Evolutionary conservation across 2,797 vertebrate species (phyloP), one percentile per base, ranked within the genome.

Genomic region (Sternarchorhynchus goeldii): DNA sequence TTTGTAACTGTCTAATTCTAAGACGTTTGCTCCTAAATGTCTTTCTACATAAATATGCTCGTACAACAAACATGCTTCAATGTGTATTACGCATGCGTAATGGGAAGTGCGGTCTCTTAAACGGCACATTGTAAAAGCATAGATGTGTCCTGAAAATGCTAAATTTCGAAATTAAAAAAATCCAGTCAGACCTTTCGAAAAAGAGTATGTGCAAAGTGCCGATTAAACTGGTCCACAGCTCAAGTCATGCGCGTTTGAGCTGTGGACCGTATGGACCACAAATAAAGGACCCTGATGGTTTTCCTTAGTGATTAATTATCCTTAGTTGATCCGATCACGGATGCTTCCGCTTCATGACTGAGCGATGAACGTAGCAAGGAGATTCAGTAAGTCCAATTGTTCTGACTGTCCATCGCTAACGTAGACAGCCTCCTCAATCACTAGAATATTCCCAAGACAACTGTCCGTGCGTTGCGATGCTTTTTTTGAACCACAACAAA

Each of bases 401-500:
- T 57, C 14, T 72, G 62, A 57, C 64, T 50, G 70, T 62, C 55
- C 70, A 59, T 62, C 36, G 65, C 70, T 73, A 79, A 79, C 50
- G 68, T 36, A 25, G 82, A 77, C 57, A 21, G 58, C 66, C 34
- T 64, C 71, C 72, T 39, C 70, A 34, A 69, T 58, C 21, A 58
- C 60, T 64, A 73, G 21, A 53, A 73, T 74, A 75, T 77, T 80
- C 71, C 63, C 60, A 25, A 62, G 57, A 60, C 55, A 36, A 32
- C 73, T 55, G 66, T 62, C 76, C 76, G 12, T 14, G 20, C 21
- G 32, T 32, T 66, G 20, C n/a, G 50, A 7, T 39, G 32, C 10
- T 6, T 57, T 63, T n/a, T 89, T 62, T 50, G 29, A 1, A 67
- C 55, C 75, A 77, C 29, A 36, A n/a, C 29, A 65, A 67, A 29